phyloP scores from a whole-genome alignment of 1,140 invertebrate genomes.

The Pararge aegeria region DNA sequence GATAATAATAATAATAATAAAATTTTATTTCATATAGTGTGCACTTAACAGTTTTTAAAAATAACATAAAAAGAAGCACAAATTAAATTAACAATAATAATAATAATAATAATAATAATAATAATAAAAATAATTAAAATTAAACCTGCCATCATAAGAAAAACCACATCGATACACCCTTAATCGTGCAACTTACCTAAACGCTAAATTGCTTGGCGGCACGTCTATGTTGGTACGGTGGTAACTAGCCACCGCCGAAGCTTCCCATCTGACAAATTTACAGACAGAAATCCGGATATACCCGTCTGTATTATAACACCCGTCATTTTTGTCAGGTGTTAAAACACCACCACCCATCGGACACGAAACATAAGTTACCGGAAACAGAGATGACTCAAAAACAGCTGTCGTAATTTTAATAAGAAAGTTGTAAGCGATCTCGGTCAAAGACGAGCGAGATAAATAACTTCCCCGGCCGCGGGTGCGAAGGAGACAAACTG shows the following conservation, averaged over 20 bases:
- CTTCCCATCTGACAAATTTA: too few relatives aligned
- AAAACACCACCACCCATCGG: neutral
- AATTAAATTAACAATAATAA: too few relatives aligned
- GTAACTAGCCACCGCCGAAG: neutral
- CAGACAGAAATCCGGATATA: too few relatives aligned
- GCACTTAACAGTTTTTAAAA: too few relatives aligned
- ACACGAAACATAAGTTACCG: neutral
- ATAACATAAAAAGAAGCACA: too few relatives aligned
- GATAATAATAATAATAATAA: too few relatives aligned
- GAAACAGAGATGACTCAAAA: constrained; percentile 12
- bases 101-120: too few relatives aligned
- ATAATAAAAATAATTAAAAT: too few relatives aligned
- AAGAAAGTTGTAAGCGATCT: constrained; percentile 29
- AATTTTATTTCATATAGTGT: too few relatives aligned
- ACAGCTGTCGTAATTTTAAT: constrained; percentile 19
- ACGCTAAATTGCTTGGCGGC: neutral
- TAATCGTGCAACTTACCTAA: neutral
- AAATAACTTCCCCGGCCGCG: neutral
- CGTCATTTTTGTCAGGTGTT: too few relatives aligned
- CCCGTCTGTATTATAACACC: neutral
- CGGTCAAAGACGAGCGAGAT: constrained; percentile 17
- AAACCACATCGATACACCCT: too few relatives aligned
- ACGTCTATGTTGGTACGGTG: neutral
- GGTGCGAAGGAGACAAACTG: constrained; percentile 21
- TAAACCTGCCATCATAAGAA: too few relatives aligned